A percentile compares a stretch with the other conserved stretches of the same genome.
Conservation (phyloP, 2,888 invertebrate species). For the Phania funesta region DNA sequence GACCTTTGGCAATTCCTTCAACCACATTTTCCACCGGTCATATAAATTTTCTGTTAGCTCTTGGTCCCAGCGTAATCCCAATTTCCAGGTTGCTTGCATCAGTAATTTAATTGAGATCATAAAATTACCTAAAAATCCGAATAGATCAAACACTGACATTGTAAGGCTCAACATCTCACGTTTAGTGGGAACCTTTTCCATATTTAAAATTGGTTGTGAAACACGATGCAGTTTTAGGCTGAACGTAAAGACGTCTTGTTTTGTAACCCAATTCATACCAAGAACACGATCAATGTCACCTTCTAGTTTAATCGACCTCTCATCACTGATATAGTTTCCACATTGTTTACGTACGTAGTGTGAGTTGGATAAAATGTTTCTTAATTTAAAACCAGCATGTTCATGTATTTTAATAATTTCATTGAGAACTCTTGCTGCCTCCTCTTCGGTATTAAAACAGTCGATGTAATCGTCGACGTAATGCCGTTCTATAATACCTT, state of each 20-base stretch:
- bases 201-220: background rate
- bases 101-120: background rate
- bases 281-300: background rate
- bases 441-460: conserved; percentile 33
- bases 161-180: background rate
- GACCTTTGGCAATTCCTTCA: background rate
- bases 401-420: conserved; percentile 40
- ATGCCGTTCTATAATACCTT: conserved; percentile 29
- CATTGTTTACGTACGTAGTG: background rate
- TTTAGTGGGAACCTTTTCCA: conserved; percentile 29
- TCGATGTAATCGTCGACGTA: conserved; percentile 49
- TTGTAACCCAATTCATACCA: background rate
- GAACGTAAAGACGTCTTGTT: background rate
- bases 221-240: background rate
- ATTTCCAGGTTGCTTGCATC: conserved; percentile 21
- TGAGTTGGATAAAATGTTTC: background rate
- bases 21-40: conserved; percentile 7
- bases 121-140: conserved; percentile 6
- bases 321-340: background rate
- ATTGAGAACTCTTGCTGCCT: conserved; percentile 29
- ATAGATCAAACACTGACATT: conserved; percentile 22
- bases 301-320: background rate
- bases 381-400: conserved; percentile 19
- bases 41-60: background rate
- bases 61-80: background rate